Conservation (phyloP, 1,140 invertebrate genomes). For the Drosophila ficusphila region DNA sequence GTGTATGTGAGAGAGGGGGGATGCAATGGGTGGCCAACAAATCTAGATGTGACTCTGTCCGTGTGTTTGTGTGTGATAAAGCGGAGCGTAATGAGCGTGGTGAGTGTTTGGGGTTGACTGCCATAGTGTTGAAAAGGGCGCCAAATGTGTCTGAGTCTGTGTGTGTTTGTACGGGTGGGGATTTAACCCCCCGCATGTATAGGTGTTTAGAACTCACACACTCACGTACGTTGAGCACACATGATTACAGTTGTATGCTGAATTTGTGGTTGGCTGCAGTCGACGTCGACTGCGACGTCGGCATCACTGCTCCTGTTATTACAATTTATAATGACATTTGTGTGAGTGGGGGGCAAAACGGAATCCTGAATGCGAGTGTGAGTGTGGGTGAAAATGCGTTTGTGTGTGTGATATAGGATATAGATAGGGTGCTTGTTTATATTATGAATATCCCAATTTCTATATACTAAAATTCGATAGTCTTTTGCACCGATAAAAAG, state of each 20-base stretch:
- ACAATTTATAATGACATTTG: slow-evolving; percentile 83
- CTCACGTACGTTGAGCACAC: slow-evolving; percentile 70
- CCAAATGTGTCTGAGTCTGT: slow-evolving; percentile 60
- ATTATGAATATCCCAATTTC: slow-evolving; percentile 70
- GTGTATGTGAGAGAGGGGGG: slow-evolving; percentile 33
- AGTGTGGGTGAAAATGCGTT: slow-evolving; percentile 39
- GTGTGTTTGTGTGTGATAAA: slow-evolving; percentile 64
- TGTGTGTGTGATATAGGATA: slow-evolving; percentile 66
- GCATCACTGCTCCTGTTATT: slow-evolving; percentile 75
- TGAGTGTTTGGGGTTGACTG: slow-evolving; percentile 62
- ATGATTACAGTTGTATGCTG: slow-evolving; percentile 83
- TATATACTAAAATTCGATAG: slow-evolving; percentile 32
- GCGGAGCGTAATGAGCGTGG: slow-evolving; percentile 77
- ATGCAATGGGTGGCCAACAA: slow-evolving; percentile 45
- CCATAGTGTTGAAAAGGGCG: slow-evolving; percentile 80
- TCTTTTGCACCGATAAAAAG: background rate
- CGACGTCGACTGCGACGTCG: slow-evolving; percentile 32
- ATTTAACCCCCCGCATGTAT: slow-evolving; percentile 45
- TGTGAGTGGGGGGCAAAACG: slow-evolving; percentile 44
- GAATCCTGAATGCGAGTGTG: slow-evolving; percentile 29
- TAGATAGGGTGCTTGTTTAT: slow-evolving; percentile 67
- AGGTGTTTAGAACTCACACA: slow-evolving; percentile 70
- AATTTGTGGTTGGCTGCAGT: slow-evolving; percentile 77
- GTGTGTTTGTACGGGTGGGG: slow-evolving; percentile 19
- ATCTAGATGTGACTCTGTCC: slow-evolving; percentile 61